phyloP scores from a whole-genome alignment of 2,113 vertebrate genomes.

The Caracal caracal region DNA sequence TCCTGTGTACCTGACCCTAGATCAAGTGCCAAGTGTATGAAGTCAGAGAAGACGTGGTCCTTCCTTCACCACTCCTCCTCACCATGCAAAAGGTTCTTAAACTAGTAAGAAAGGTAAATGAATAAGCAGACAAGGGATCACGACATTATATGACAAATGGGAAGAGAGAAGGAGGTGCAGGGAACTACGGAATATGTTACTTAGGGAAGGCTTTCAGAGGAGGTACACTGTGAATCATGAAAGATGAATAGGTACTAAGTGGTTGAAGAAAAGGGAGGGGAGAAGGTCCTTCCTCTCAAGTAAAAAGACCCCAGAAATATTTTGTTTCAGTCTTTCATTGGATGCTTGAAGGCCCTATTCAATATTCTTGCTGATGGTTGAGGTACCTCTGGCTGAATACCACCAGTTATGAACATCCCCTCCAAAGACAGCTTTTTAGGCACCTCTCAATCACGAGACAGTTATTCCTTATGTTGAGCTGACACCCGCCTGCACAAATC shows the following conservation, averaged over 20 bases:
- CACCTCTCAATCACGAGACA: constrained; percentile 56
- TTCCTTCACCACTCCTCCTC: not conserved
- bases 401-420: not conserved
- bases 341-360: not conserved
- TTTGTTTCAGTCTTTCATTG: not conserved
- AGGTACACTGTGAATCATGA: not conserved
- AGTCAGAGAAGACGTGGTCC: not conserved
- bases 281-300: not conserved
- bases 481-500: constrained; percentile 9
- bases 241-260: not conserved
- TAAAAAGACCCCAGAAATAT: not conserved
- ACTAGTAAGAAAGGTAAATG: not conserved
- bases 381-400: not conserved
- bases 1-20: not conserved
- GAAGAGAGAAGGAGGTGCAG: not conserved
- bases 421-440: constrained; percentile 33
- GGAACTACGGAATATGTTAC: not conserved
- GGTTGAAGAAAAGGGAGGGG: not conserved
- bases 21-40: not conserved
- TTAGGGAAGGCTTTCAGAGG: not conserved
- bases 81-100: not conserved
- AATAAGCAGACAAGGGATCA: not conserved
- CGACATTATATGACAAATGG: not conserved
- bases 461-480: constrained; percentile 45
- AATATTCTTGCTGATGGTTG: not conserved